These are phyloP conservation scores for Podocnemis expansa DNA, from an alignment of 2,113 vertebrate genomes.

Conservation along the genomic window DNA sequence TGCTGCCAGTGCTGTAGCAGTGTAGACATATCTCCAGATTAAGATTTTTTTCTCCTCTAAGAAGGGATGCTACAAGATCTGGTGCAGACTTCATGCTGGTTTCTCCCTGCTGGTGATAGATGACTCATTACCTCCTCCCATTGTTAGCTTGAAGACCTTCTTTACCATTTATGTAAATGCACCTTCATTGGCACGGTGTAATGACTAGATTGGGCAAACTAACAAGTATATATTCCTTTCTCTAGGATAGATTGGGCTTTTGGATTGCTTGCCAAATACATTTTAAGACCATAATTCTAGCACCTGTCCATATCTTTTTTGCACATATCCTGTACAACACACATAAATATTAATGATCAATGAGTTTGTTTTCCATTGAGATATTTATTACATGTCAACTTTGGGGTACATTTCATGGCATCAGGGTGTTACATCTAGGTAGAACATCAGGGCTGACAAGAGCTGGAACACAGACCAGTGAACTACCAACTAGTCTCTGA, in stretches of 20 bases:
- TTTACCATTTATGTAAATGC: not conserved
- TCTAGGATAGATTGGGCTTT: not conserved
- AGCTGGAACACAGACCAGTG: not conserved
- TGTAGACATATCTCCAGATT: not conserved
- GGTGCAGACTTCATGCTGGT: not conserved
- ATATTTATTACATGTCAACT: not conserved
- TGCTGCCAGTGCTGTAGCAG: no score
- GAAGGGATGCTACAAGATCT: not conserved
- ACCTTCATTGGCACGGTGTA: not conserved
- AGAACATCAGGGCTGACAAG: not conserved
- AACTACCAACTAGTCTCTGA: not conserved
- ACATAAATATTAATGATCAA: not conserved
- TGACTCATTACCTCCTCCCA: no score
- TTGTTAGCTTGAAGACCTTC: not conserved
- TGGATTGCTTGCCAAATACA: not conserved
- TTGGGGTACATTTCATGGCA: not conserved
- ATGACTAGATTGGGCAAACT: not conserved
- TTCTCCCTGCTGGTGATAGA: not conserved
- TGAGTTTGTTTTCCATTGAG: not conserved
- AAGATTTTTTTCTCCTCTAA: not conserved
- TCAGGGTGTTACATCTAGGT: not conserved
- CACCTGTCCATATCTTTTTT: not conserved
- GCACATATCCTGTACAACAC: not conserved
- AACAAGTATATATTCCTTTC: not conserved
- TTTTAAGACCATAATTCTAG: not conserved